Base-by-base conservation (phyloP, 1,140 invertebrate genomes). In the Papilio polytes region DNA sequence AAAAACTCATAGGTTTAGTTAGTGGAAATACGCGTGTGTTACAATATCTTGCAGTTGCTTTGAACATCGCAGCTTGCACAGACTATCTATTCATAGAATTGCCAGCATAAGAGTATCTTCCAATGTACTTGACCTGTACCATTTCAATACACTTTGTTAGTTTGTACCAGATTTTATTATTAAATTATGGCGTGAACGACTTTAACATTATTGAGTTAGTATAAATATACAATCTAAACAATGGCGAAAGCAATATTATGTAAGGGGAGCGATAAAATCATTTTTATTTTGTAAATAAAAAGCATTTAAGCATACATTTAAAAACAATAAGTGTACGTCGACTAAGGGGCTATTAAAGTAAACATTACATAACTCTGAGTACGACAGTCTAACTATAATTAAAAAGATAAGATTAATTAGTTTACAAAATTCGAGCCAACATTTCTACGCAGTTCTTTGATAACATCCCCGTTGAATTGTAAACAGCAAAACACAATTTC, bases 41-140 rank as follows among this genome's bases (percentile, higher is more conserved):
- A 31, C 3, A 70, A 70, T 26, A 3, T 70, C 4, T 12, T 31
- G 22, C 2, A 6, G 26, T 70, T 7, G 26, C 36, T 70, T 70
- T 26, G 20, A 63, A 10, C 53, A 66, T 66, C 18, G 36, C 31
- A 78, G 77, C 36, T 3, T 66, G 20, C 18, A 26, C n/a, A 59
- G 31, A 46, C 41, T 59, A 78, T 78, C 56, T 78, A 78, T 66
- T 66, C 26, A 66, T 78, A 66, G 77, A 66, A 78, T 66, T 78
- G 48, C 77, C 20, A 46, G 77, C 56, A 63, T n/a, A 56, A 6
- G 6, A 56, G 53, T 56, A 46, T 41, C 36, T 22, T 66, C n/a
- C 59, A 20, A 20, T 20, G 36, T 66, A 63, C 77, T 78, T 78
- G 77, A 78, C 59, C 77, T 12, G 59, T 66, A 31, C 26, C 26